These are phyloP conservation scores for Drosophila lutescens DNA, from an alignment of 2,888 invertebrate genomes.

Conservation along the genomic window DNA sequence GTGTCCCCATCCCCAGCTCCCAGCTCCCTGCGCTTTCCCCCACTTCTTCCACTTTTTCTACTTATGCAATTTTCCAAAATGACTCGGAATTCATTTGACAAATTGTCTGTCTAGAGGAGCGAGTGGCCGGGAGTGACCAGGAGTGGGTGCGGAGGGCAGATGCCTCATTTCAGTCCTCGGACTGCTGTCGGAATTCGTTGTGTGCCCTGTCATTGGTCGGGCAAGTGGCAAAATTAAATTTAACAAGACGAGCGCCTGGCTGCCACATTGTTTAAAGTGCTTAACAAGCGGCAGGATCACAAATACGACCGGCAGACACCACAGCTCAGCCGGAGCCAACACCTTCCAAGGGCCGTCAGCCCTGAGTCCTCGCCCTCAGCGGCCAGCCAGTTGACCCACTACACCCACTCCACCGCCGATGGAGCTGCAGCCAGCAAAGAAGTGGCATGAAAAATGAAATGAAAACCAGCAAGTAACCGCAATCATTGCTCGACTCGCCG, in stretches of 20 bases:
- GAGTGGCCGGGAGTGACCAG: background rate
- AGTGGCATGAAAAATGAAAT: constrained; percentile 77
- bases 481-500: constrained; percentile 76
- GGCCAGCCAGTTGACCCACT: constrained; percentile 2
- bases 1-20: no score
- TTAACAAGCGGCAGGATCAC: constrained; percentile 67
- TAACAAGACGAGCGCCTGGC: constrained; percentile 57
- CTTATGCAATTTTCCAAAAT: constrained; percentile 75
- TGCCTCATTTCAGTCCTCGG: constrained; percentile 40
- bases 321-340: constrained; percentile 25
- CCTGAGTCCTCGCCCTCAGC: no score
- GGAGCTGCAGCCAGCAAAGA: constrained; percentile 36
- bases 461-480: constrained; percentile 76
- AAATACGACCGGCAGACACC: background rate
- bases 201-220: constrained; percentile 77
- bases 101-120: constrained; percentile 59
- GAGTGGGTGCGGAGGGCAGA: constrained; percentile 1
- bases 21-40: background rate
- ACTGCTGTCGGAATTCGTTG: constrained; percentile 57
- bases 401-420: constrained; percentile 1
- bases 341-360: constrained; percentile 33
- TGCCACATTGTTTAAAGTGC: constrained; percentile 77
- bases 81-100: constrained; percentile 78
- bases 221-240: constrained; percentile 81
- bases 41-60: constrained; percentile 9